These are phyloP conservation scores for Thera britannica DNA, from an alignment of 2,888 invertebrate species.

Conservation along the genomic window DNA sequence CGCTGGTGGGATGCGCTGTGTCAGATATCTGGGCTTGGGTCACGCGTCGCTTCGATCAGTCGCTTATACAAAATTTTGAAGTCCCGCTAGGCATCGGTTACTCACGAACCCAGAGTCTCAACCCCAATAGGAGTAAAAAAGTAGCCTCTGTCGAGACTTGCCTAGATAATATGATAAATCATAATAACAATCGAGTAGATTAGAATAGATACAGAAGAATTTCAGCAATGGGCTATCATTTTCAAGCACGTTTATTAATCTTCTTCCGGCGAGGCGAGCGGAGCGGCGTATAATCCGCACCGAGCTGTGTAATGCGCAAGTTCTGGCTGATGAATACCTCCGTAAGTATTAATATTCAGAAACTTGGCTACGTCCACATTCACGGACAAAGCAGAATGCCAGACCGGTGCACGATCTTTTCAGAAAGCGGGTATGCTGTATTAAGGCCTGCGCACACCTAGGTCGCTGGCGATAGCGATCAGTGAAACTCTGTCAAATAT, in stretches of 20 bases:
- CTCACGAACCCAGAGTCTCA: too few relatives aligned
- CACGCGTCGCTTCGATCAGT: too few relatives aligned
- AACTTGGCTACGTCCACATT: constrained; percentile 6
- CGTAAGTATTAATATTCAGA: constrained; percentile 67
- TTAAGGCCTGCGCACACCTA: too few relatives aligned
- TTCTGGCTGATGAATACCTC: constrained; percentile 63
- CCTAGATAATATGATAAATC: too few relatives aligned
- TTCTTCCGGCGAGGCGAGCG: constrained; percentile 15
- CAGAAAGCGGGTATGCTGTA: not conserved
- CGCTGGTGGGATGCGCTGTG: too few relatives aligned
- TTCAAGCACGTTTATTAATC: constrained; percentile 29
- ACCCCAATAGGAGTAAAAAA: not conserved
- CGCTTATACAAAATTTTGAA: too few relatives aligned
- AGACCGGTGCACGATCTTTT: not conserved
- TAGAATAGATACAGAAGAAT: not conserved
- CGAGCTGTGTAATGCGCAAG: constrained; percentile 63
- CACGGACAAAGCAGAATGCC: constrained; percentile 1
- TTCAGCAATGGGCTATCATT: constrained; percentile 17
- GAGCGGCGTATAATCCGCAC: constrained; percentile 66
- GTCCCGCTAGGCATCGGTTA: too few relatives aligned
- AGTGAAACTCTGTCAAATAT: too few relatives aligned
- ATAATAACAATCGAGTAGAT: not conserved
- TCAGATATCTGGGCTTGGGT: too few relatives aligned
- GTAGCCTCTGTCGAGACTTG: not conserved
- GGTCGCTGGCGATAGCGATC: too few relatives aligned